Evolutionary conservation across 2,888 invertebrate genomes (phyloP), one percentile per base, ranked within the genome.

Genomic region (Tipula lateralis): DNA sequence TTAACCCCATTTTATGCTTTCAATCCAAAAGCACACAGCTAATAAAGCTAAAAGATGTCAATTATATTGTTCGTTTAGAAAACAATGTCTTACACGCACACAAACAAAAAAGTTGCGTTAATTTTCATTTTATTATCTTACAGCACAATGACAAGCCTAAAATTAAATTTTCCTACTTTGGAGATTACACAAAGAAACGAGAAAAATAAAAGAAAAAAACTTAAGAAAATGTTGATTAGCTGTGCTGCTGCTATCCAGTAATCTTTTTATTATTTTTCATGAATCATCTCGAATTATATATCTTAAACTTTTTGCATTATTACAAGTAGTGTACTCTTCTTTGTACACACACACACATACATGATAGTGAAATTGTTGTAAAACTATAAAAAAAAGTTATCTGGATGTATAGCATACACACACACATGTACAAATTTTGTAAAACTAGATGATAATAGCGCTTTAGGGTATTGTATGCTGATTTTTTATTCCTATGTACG

Each of bases 151-250:
- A 66, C 66, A 66, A 24, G 66, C 66, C 66, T 24, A 24, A 66
- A 66, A 66, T 9, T 24, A 24, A 24, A 66, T 24, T 24, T 66
- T 24, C 9, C 24, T 66, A 66, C 66, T 66, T 66, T 66, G 2
- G 66, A 66, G 66, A 66, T 66, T 66, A 66, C 66, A 66, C 24
- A 24, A 9, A 66, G 9, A 24, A 24, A 66, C 19, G 9, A 19
- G 66, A 19, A 9, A 9, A 66, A 7, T 19, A 50, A 5, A 50
- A 50, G 6, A 50, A 50, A 50, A 39, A 39, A 39, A 39, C 3
- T 66, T 66, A 66, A 66, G 66, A 66, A 66, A 66, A 66, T 66
- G 66, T 66, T 66, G 66, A 66, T 66, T 66, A 66, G 66, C 66
- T 66, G 24, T 24, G 66, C 66, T 66, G 24, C 66, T 50, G 44